These are phyloP conservation scores for Gryllus bimaculatus DNA, from an alignment of 1,140 invertebrate genomes.

Conservation along the genomic window DNA sequence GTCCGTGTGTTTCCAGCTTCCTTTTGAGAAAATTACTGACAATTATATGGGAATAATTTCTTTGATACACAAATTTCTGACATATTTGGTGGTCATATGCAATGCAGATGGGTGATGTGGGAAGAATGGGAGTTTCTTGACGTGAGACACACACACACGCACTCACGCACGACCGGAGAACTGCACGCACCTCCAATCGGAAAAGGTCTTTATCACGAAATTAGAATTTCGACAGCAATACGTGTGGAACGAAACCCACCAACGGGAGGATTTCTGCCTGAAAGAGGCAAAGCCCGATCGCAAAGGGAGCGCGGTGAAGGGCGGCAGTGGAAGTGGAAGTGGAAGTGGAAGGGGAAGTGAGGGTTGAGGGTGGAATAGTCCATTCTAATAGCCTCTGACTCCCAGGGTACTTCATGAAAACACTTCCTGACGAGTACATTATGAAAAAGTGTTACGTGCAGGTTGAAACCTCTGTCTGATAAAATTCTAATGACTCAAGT, in stretches of 20 bases:
- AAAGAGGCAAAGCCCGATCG: too few species aligned
- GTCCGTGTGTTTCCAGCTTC: not conserved
- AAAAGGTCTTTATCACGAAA: not conserved
- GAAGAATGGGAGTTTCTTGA: not conserved
- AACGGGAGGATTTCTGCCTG: too few species aligned
- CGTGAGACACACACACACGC: not conserved
- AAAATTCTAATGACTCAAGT: too few species aligned
- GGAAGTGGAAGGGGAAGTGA: too few species aligned
- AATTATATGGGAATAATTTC: not conserved
- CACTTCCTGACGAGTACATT: too few species aligned
- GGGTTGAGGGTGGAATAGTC: too few species aligned
- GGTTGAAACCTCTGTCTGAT: too few species aligned
- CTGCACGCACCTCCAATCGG: not conserved
- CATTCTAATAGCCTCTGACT: too few species aligned
- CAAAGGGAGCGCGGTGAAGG: too few species aligned
- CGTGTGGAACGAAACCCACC: not conserved
- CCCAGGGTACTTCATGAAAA: too few species aligned
- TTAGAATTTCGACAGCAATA: not conserved
- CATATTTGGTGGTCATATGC: not conserved
- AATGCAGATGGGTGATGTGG: not conserved
- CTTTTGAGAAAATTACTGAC: not conserved
- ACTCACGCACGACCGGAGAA: not conserved
- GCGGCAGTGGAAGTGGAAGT: too few species aligned
- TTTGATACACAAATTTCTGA: conserved; percentile 1
- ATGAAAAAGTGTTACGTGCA: too few species aligned